Conservation (phyloP, 2,113 vertebrate genomes). For the Hypocryptadius cinnamomeus region DNA sequence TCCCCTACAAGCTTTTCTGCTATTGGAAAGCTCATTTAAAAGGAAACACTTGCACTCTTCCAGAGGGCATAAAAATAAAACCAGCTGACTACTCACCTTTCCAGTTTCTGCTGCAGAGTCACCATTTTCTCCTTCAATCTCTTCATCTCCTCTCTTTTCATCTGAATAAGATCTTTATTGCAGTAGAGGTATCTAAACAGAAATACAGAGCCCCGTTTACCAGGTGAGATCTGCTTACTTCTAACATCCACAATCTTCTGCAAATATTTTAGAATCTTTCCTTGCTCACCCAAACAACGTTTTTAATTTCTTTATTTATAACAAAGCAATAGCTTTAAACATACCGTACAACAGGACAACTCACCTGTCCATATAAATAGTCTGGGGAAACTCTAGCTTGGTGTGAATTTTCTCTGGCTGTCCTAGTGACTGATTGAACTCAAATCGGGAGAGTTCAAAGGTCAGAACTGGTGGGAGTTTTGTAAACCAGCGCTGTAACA, state of each 20-base stretch:
- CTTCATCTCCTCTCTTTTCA: slow-evolving; percentile 81
- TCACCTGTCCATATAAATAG: slow-evolving; percentile 97
- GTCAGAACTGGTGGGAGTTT: slow-evolving; percentile 93
- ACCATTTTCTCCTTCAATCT: slow-evolving; percentile 81
- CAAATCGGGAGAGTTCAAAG: slow-evolving; percentile 95
- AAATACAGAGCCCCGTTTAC: neutral
- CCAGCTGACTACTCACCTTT: slow-evolving; percentile 70
- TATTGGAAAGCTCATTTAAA: neutral
- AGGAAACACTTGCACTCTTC: neutral
- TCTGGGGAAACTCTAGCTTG: slow-evolving; percentile 90
- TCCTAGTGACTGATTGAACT: slow-evolving; percentile 96
- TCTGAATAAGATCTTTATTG: slow-evolving; percentile 82
- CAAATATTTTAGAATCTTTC: neutral
- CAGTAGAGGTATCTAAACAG: slow-evolving; percentile 84
- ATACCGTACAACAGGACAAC: neutral
- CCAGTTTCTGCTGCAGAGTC: slow-evolving; percentile 84
- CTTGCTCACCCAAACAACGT: neutral
- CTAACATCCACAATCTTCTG: neutral
- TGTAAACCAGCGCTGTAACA: slow-evolving; percentile 90
- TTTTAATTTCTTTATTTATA: neutral
- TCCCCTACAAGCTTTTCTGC: neutral
- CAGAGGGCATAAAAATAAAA: neutral
- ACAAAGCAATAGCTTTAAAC: neutral
- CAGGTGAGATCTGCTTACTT: neutral
- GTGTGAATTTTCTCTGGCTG: slow-evolving; percentile 98